Conservation (phyloP, 2,888 invertebrate species). For the Pandemis heparana region DNA sequence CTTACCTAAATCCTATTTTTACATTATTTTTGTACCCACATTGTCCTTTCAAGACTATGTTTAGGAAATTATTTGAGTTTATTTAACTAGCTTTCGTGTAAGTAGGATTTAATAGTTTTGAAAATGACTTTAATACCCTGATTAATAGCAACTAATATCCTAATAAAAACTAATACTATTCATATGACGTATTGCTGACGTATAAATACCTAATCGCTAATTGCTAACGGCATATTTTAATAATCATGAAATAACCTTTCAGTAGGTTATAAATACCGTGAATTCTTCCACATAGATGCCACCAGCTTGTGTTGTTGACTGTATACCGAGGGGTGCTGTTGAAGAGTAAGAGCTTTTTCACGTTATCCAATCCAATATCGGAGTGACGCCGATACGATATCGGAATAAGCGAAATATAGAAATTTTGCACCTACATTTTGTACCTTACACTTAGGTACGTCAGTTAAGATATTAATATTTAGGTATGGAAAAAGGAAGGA, state of each 20-base stretch:
- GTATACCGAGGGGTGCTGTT: neutral
- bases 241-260: neutral
- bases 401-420: too few relatives aligned
- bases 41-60: neutral
- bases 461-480: too few relatives aligned
- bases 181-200: neutral
- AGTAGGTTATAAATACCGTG: constrained; percentile 54
- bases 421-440: too few relatives aligned
- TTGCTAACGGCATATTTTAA: neutral
- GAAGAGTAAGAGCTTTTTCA: neutral
- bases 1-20: neutral
- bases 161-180: neutral
- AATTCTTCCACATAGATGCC: constrained; percentile 81
- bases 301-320: constrained; percentile 50
- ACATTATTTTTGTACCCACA: neutral
- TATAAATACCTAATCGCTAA: too few relatives aligned
- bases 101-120: neutral
- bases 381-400: too few relatives aligned
- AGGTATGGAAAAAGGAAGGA: too few relatives aligned
- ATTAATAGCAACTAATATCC: neutral
- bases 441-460: too few relatives aligned
- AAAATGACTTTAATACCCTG: neutral
- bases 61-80: neutral
- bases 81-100: neutral
- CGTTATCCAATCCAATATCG: too few relatives aligned